Evolutionary conservation across 2,888 invertebrate species (phyloP).

Genomic region (Agrotis ipsilon): DNA sequence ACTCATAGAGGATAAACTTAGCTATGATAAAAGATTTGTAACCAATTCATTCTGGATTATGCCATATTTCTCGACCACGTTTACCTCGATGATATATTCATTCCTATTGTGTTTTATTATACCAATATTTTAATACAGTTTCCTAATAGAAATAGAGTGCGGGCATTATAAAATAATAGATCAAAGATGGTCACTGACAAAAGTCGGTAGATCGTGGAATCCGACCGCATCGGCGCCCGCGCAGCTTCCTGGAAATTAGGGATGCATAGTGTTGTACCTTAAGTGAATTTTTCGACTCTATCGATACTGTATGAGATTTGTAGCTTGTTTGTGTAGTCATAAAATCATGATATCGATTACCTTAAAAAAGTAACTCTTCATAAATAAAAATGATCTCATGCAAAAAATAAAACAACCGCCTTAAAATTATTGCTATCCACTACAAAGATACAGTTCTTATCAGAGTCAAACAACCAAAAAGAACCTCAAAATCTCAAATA

Average conservation of each 20-base stretch:
- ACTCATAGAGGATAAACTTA: background rate
- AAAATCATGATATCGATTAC: no score
- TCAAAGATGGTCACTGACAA: conserved; percentile 81
- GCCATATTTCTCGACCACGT: background rate
- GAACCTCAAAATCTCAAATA: conserved; percentile 9
- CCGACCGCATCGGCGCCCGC: conserved; percentile 87
- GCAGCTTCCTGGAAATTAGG: conserved; percentile 89
- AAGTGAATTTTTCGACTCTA: conserved; percentile 13
- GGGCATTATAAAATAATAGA: conserved; percentile 57
- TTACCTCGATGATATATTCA: conserved; percentile 9
- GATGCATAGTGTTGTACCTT: conserved; percentile 77
- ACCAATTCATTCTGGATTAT: background rate
- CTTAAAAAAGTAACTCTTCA: no score
- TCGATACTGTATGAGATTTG: conserved; percentile 26
- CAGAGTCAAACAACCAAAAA: conserved; percentile 12
- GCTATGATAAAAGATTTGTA: background rate
- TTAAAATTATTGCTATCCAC: background rate
- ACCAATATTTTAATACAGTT: conserved; percentile 28
- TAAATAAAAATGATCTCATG: background rate
- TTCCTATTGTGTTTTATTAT: background rate
- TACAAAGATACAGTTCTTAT: conserved; percentile 6
- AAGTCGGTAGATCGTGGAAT: conserved; percentile 88
- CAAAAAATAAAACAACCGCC: background rate
- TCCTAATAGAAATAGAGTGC: conserved; percentile 55
- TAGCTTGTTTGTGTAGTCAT: background rate